Evolutionary conservation across 2,888 invertebrate species (phyloP).

Genomic region (Dynastes grantii): DNA sequence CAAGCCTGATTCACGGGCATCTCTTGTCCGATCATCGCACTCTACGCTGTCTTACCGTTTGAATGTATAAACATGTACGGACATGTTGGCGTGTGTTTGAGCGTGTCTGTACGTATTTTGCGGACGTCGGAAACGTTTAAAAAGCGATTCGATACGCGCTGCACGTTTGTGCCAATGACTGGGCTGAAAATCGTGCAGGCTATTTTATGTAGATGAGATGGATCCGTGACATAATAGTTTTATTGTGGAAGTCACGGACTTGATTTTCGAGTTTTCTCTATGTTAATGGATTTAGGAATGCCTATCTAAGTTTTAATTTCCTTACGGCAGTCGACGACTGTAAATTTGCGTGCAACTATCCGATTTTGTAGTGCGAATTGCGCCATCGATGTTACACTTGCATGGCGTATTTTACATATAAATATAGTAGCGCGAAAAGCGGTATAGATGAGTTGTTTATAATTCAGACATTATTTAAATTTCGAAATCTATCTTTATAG

Average conservation of each 20-base stretch:
- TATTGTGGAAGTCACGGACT: conserved; percentile 5
- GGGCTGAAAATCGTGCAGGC: conserved; percentile 16
- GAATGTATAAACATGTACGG: conserved; percentile 26
- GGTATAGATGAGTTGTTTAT: too few relatives aligned
- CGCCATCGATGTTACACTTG: too few relatives aligned
- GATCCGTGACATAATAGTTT: conserved; percentile 32
- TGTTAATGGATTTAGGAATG: neutral
- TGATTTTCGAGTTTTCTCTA: conserved; percentile 23
- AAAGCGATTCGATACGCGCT: conserved; percentile 23
- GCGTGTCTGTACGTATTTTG: neutral
- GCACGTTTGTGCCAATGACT: conserved; percentile 20
- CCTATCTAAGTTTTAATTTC: neutral
- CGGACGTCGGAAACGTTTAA: conserved; percentile 29
- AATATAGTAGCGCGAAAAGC: too few relatives aligned
- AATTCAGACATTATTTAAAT: too few relatives aligned
- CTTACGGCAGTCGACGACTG: neutral
- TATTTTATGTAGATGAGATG: conserved; percentile 34
- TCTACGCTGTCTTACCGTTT: neutral
- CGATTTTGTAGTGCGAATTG: too few relatives aligned
- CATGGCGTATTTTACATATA: too few relatives aligned
- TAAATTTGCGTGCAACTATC: too few relatives aligned
- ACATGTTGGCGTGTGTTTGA: conserved; percentile 6
- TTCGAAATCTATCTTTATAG: too few relatives aligned
- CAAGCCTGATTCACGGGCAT: neutral
- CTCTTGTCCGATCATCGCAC: conserved; percentile 17